phyloP scores from a whole-genome alignment of 2,797 vertebrate genomes.

The Periophthalmus magnuspinnatus region DNA sequence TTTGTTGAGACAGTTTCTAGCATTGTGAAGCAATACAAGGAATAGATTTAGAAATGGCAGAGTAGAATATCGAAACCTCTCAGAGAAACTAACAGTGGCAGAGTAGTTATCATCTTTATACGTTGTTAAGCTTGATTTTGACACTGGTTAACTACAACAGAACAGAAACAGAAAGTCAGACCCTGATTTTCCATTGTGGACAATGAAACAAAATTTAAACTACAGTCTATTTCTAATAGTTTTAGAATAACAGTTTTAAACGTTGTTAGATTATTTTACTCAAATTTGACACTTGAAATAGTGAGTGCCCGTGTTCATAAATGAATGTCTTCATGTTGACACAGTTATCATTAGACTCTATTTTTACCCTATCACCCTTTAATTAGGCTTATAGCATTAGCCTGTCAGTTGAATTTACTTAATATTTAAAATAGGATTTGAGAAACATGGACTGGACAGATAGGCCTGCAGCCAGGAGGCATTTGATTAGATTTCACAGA shows the following conservation, averaged over 20 bases:
- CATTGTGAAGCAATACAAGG: neutral
- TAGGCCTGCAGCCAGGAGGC: conserved; percentile 27
- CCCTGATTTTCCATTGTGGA: too few relatives aligned
- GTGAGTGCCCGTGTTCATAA: conserved; percentile 7
- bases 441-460: conserved; percentile 45
- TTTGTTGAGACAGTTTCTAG: neutral
- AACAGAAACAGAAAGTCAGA: too few relatives aligned
- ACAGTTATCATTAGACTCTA: conserved; percentile 26
- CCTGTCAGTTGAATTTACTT: conserved; percentile 47
- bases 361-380: conserved; percentile 23
- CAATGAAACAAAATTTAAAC: neutral
- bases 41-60: neutral
- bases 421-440: conserved; percentile 57
- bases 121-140: neutral
- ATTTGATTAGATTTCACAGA: conserved; percentile 37
- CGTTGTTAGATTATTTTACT: neutral
- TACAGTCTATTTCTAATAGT: neutral
- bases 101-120: neutral
- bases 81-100: neutral
- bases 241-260: too few relatives aligned
- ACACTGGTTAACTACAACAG: neutral
- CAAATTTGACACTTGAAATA: neutral
- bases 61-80: neutral
- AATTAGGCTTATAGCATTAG: conserved; percentile 47
- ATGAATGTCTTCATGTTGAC: conserved; percentile 22